Conservation (phyloP, 2,888 invertebrate species). For the Eurytoma californica region DNA sequence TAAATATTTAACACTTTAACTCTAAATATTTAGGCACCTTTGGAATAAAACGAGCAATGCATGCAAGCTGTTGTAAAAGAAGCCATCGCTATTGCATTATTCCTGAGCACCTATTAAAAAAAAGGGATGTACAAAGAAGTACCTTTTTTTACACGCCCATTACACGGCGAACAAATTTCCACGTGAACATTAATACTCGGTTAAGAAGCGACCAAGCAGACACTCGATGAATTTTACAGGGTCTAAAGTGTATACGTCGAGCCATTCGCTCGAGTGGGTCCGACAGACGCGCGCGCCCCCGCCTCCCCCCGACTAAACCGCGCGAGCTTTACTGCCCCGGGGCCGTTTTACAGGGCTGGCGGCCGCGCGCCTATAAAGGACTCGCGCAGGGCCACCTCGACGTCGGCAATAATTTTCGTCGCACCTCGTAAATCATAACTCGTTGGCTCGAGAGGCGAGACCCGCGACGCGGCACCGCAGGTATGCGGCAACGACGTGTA, state of each 20-base stretch:
- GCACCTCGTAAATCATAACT: slow-evolving; percentile 63
- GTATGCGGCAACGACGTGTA: slow-evolving; percentile 14
- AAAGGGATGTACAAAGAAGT: too few species aligned
- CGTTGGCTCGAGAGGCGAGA: slow-evolving; percentile 4
- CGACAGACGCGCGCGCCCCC: not conserved
- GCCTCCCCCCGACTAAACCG: slow-evolving; percentile 11
- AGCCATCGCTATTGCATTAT: not conserved
- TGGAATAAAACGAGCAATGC: too few species aligned
- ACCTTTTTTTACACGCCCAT: not conserved
- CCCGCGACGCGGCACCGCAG: not conserved
- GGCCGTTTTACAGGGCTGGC: not conserved
- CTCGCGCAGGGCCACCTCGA: slow-evolving; percentile 62
- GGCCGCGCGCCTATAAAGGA: slow-evolving; percentile 56
- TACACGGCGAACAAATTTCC: not conserved
- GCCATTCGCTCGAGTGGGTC: not conserved
- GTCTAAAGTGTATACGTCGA: not conserved
- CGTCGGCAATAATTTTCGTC: slow-evolving; percentile 67
- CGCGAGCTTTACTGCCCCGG: slow-evolving; percentile 30
- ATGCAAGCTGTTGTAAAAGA: too few species aligned
- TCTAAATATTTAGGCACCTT: too few species aligned
- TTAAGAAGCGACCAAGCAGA: slow-evolving; percentile 26
- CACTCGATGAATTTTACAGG: slow-evolving; percentile 41
- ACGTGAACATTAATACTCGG: not conserved
- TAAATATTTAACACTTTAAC: too few species aligned
- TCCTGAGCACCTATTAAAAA: not conserved